phyloP scores from a whole-genome alignment of 2,113 vertebrate species.

The Istiophorus platypterus region DNA sequence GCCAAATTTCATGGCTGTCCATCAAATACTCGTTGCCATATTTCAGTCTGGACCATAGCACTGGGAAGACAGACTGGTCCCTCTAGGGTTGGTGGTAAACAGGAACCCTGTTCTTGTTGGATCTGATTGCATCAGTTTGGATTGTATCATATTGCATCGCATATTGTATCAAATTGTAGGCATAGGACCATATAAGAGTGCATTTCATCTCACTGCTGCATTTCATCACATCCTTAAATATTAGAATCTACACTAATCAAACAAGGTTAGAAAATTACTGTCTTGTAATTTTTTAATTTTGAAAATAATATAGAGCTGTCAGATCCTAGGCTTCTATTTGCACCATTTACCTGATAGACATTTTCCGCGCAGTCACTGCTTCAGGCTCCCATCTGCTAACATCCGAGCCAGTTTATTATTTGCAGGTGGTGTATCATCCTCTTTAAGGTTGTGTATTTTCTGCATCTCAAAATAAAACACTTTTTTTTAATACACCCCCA shows the following conservation, averaged over 20 bases:
- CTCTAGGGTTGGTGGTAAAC: too few relatives aligned
- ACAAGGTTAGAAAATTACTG: neutral
- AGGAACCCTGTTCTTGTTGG: too few relatives aligned
- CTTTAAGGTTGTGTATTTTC: slow-evolving; percentile 53
- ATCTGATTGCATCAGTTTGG: neutral
- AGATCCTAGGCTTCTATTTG: slow-evolving; percentile 10
- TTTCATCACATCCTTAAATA: neutral
- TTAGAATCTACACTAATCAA: neutral
- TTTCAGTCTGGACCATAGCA: too few relatives aligned
- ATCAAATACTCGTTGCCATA: neutral
- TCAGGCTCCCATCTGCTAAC: slow-evolving; percentile 60
- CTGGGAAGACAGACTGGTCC: too few relatives aligned
- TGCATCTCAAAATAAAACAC: slow-evolving; percentile 30
- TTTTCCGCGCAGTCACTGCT: slow-evolving; percentile 44
- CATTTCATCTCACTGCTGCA: neutral
- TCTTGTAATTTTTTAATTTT: neutral
- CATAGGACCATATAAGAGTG: neutral
- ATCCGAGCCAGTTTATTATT: slow-evolving; percentile 51
- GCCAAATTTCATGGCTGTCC: neutral
- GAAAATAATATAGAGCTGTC: neutral
- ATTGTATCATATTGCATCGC: neutral
- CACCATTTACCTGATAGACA: slow-evolving; percentile 37
- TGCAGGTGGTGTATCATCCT: slow-evolving; percentile 69
- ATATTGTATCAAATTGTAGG: neutral
- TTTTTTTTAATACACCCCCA: slow-evolving; percentile 29